A percentile compares a stretch with the other conserved stretches of the same genome.
phyloP scores from a whole-genome alignment of 1,140 invertebrate genomes.

The Cydia pomonella region DNA sequence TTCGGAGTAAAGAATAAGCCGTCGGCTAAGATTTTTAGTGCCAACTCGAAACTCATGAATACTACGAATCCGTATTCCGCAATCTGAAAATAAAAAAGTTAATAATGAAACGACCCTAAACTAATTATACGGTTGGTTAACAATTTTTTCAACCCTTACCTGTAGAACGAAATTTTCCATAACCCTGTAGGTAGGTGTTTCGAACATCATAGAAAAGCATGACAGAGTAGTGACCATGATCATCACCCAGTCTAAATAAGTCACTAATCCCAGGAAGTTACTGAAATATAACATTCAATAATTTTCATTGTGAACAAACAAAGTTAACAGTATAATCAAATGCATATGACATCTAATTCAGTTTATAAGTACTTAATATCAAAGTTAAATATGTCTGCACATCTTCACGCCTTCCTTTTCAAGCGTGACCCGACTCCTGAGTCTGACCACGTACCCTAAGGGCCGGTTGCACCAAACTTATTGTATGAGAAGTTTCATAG shows the following conservation, averaged over 20 bases:
- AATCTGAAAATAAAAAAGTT: slow-evolving; percentile 83
- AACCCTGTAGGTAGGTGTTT: slow-evolving; percentile 93
- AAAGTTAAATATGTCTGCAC: no score
- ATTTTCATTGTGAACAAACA: neutral
- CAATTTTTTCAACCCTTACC: slow-evolving; percentile 43
- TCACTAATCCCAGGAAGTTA: slow-evolving; percentile 98
- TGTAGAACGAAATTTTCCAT: slow-evolving; percentile 91
- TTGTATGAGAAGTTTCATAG: no score
- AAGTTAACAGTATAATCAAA: neutral
- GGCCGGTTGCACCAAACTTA: no score
- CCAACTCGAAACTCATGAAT: slow-evolving; percentile 98
- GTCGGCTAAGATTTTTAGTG: slow-evolving; percentile 97
- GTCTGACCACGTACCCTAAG: no score
- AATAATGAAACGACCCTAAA: slow-evolving; percentile 59
- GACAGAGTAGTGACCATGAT: slow-evolving; percentile 98
- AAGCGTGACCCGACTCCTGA: no score
- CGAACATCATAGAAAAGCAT: slow-evolving; percentile 99
- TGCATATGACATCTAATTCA: no score
- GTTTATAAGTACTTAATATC: no score
- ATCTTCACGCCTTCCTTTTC: no score
- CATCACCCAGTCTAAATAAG: slow-evolving; percentile 99
- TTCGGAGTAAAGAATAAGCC: slow-evolving; percentile 99
- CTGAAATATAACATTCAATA: slow-evolving; percentile 82
- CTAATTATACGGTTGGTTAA: neutral
- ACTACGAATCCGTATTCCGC: slow-evolving; percentile 99